Conservation (phyloP, 2,113 vertebrate species). For the Sinocyclocheilus maitianheensis region DNA sequence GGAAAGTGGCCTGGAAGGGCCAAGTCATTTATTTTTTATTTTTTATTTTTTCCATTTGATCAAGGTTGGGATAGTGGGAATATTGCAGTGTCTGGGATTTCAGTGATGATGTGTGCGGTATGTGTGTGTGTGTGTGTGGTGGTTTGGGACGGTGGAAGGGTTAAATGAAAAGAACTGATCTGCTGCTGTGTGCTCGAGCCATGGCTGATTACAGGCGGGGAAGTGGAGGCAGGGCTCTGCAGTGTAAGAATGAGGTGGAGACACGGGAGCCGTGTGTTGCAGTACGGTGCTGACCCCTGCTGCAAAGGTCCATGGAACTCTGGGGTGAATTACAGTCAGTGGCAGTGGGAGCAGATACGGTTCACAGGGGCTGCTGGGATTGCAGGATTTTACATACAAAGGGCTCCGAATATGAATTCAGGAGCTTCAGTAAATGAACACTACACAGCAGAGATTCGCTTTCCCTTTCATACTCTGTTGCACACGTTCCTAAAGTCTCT, state of each 20-base stretch:
- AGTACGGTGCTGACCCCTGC: slow-evolving; percentile 34
- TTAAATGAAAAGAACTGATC: slow-evolving; percentile 52
- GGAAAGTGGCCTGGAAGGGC: too few species aligned
- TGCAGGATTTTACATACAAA: slow-evolving; percentile 11
- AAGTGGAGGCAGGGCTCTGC: slow-evolving; percentile 1
- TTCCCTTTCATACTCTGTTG: background rate
- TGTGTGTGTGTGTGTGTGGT: slow-evolving; percentile 26
- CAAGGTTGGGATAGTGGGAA: background rate
- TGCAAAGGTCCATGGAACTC: slow-evolving; percentile 18
- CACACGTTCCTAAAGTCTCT: background rate
- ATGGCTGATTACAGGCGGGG: slow-evolving; percentile 33
- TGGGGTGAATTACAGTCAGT: slow-evolving; percentile 30
- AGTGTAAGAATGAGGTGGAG: slow-evolving; percentile 7
- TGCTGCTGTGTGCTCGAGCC: slow-evolving; percentile 11
- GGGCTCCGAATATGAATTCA: slow-evolving; percentile 11
- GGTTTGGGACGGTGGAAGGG: slow-evolving; percentile 35
- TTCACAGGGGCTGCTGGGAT: slow-evolving; percentile 18
- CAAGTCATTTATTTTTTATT: too few species aligned
- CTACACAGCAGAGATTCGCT: background rate
- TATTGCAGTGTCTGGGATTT: slow-evolving; percentile 25
- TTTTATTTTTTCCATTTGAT: background rate
- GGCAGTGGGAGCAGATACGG: background rate
- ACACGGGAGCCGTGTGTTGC: background rate
- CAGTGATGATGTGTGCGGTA: slow-evolving; percentile 35
- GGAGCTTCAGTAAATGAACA: background rate